Percentiles rank a stretch among this genome's conserved stretches.
Conservation (phyloP, 2,113 vertebrate genomes). For the Pachypanchax playfairii region DNA sequence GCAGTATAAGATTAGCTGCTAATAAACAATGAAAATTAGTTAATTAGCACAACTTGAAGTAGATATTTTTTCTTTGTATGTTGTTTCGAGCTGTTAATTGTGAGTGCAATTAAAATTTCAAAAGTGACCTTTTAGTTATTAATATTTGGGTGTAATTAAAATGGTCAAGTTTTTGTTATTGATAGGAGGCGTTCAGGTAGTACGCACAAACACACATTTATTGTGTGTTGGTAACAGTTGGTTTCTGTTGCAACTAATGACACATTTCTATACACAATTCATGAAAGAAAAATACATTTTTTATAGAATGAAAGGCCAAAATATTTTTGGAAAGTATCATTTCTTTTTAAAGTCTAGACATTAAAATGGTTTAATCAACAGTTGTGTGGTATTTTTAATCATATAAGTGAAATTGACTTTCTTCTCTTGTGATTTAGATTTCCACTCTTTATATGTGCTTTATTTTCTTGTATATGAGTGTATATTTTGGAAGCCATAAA, state of each 20-base stretch:
- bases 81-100: too few species aligned
- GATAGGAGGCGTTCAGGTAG: too few species aligned
- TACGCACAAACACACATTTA: too few species aligned
- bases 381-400: conserved; percentile 27
- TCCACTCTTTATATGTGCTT: conserved; percentile 8
- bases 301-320: conserved; percentile 8
- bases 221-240: too few species aligned
- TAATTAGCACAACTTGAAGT: neutral
- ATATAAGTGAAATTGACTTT: conserved; percentile 21
- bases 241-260: too few species aligned
- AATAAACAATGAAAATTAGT: neutral
- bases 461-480: conserved; percentile 15
- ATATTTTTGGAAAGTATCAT: conserved; percentile 5
- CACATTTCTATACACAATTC: too few species aligned
- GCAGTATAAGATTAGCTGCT: neutral
- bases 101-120: too few species aligned
- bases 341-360: conserved; percentile 45
- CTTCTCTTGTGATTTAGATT: too few species aligned
- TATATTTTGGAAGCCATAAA: neutral
- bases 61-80: neutral
- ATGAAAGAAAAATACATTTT: conserved; percentile 4
- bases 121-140: too few species aligned
- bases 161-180: too few species aligned
- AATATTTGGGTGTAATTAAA: too few species aligned
- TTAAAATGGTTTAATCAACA: conserved; percentile 45